Evolutionary conservation across 2,797 vertebrate species (phyloP), one percentile per base, ranked within the genome.

Genomic region (Acrossocheilus fasciatus): DNA sequence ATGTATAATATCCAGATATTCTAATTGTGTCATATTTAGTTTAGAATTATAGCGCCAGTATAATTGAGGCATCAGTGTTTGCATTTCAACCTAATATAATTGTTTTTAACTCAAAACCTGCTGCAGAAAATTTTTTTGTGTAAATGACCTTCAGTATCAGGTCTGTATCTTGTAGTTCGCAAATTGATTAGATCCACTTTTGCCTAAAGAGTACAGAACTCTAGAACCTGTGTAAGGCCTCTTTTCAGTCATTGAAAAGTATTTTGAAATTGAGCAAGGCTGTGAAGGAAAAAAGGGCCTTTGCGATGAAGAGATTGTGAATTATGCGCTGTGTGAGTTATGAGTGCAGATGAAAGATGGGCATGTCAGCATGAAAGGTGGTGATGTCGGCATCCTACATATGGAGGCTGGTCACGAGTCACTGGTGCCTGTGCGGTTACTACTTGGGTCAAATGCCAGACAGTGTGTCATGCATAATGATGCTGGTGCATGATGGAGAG

Each of bases 361-460:
- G 17, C 4, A 36, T 23, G 62, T 66, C 6, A 6, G 12, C 14
- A 34, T 66, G 62, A 66, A 15, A 68, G 80, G 88, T 70, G 79
- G 54, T 45, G 83, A 50, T 80, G 80, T 86, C 62, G 4, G 69
- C 7, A 26, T 83, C 50, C 54, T 68, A 80, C 74, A 73, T 45
- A 83, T 82, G 68, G 78, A 69, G 73, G 47, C 62, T 20, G 3
- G 50, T 86, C 83, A 86, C 15, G 20, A 80, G 83, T 75, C 76
- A 81, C 47, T 81, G 62, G 45, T 45, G 52, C 70, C 20, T 66
- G 41, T 81, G 70, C n/a, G 4, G 69, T 72, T 77, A 57, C 50
- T 4, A 17, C 64, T 8, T 17, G 75, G 81, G 76, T 86, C 81
- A 86, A 59, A 76, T 66, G 80, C 82, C 83, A 89, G 47, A 43